Evolutionary conservation across 2,888 invertebrate genomes (phyloP), one percentile per base, ranked within the genome.

Genomic region (Sminthurinus aureus): DNA sequence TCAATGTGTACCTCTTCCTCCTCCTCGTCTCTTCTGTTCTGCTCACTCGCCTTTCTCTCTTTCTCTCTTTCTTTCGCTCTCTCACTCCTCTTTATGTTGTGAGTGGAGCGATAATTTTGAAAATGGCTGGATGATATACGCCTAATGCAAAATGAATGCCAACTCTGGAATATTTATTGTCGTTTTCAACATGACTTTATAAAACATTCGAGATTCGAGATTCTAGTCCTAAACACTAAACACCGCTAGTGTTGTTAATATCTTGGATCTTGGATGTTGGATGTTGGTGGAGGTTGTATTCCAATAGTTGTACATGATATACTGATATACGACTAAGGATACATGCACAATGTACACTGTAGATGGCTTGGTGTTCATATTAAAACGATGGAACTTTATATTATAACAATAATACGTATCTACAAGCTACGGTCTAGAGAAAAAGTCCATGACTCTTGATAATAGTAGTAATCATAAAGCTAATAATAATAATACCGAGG

Each of bases 101-200:
- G 78, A 52, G 26, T 12, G 71, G 80, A 38, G 20, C 13, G 71
- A 71, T 71, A 80, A 80, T 80, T 80, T 80, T 52, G 80, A 20
- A 71, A 80, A 80, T 80, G 22, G 69, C 51, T 12, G 6, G 38
- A 71, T 80, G 80, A 80, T 80, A 71, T 80, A 80, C 71, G 50
- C 12, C 50, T n/a, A 51, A 75, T 75, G 75, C 24, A 75, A 52
- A 75, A 75, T 75, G 75, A 75, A 75, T 75, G 75, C 75, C 75
- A 75, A 11, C 74, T 26, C 8, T 50, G 51, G 75, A 51, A 75
- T 75, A 75, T 75, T 75, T 75, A 75, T 75, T 75, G 75, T 75
- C 24, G 20, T 26, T 24, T 74, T 74, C 26, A 24, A 24, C n/a
- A 74, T 74, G 75, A 75, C 75, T 75, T 75, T 75, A 75, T 50